Evolutionary conservation across 2,797 vertebrate genomes (phyloP).

Genomic region (Xiphophorus birchmanni): DNA sequence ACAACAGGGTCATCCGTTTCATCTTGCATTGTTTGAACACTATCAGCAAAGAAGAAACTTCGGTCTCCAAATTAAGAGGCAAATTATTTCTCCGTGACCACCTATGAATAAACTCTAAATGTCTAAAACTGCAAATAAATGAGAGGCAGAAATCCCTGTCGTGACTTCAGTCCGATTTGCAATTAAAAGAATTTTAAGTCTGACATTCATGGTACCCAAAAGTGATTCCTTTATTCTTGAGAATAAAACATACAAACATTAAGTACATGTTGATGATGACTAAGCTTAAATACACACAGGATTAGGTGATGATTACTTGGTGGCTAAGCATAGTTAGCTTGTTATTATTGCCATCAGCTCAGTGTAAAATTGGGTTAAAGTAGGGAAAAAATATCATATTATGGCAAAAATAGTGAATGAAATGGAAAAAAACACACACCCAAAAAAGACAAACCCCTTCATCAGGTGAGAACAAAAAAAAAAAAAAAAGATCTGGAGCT

Average conservation of each 20-base stretch:
- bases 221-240: slow-evolving; percentile 83
- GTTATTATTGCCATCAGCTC: slow-evolving; percentile 45
- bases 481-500: slow-evolving; percentile 10
- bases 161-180: slow-evolving; percentile 21
- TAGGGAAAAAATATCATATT: slow-evolving; percentile 24
- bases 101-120: slow-evolving; percentile 6
- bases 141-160: slow-evolving; percentile 14
- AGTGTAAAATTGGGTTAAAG: slow-evolving; percentile 16
- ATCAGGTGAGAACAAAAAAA: slow-evolving; percentile 5
- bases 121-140: background rate
- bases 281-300: slow-evolving; percentile 77
- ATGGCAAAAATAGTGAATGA: slow-evolving; percentile 18
- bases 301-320: slow-evolving; percentile 66
- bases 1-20: background rate
- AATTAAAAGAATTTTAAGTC: slow-evolving; percentile 75
- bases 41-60: background rate
- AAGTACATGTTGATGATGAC: slow-evolving; percentile 78
- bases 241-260: slow-evolving; percentile 79
- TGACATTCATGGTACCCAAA: slow-evolving; percentile 82
- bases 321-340: slow-evolving; percentile 65
- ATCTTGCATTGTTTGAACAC: background rate
- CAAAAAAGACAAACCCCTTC: slow-evolving; percentile 31
- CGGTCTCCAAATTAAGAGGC: background rate
- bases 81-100: background rate
- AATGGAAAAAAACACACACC: background rate